Evolutionary conservation across 2,888 invertebrate genomes (phyloP), one percentile per base, ranked within the genome.

Genomic region (Achlya flavicornis): DNA sequence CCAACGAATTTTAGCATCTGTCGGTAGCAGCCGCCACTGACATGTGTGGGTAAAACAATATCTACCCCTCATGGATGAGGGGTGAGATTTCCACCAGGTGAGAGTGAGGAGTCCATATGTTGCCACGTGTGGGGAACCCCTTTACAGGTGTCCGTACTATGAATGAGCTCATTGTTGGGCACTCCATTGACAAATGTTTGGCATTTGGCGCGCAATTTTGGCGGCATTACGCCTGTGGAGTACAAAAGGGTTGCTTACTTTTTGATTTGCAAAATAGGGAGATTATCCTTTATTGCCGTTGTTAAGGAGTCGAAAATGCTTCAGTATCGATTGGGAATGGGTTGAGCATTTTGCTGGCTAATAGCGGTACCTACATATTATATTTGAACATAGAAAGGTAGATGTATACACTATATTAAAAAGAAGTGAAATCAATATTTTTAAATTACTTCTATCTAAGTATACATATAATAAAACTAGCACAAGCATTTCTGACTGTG

Each of bases 1-100:
- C 78, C 82, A 93, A 93, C 93, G 93, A 89, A 93, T 93, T 93
- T 91, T 91, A 91, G 91, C 93, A 93, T 93, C 93, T 93, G 93
- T 90, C 92, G 81, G 86, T 84, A 83, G 89, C 92, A 92, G 92
- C 93, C 92, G 92, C 87, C 85, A 66, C 72, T 87, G 90, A 82
- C 92, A 92, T 91, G 91, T 92, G 91, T 81, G 85, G 72, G 85
- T 86, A 83, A 85, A 88, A 88, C 88, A 87, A 88, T 84, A 78
- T 80, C 82, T 81, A 84, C 85, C 87, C 86, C 86, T 83, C 80
- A 76, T 75, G 78, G 80, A 75, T 77, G 86, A 89, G 90, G 91
- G 92, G 92, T 82, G 87, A 90, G 89, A 87, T 87, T 86, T 85
- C 84, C 81, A 86, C 90, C 93, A 92, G 92, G 92, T 91, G 92